Conservation (phyloP, 2,888 invertebrate species). For the Synanthedon andrenaeformis region DNA sequence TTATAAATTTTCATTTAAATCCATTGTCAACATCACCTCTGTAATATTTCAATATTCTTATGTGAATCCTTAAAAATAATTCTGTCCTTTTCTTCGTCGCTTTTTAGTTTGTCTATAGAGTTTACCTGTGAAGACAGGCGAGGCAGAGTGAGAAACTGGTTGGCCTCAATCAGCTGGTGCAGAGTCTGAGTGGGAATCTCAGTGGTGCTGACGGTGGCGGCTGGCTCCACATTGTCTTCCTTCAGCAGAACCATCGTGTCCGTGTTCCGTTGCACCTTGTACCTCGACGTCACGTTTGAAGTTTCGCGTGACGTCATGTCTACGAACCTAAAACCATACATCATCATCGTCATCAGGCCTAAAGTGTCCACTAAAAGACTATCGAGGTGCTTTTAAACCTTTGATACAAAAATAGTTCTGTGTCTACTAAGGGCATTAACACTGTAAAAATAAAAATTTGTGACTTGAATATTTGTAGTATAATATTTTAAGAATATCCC, state of each 20-base stretch:
- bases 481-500: no score
- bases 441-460: no score
- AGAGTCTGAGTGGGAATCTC: conserved; percentile 91
- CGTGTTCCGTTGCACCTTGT: conserved; percentile 74
- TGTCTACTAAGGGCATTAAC: no score
- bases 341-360: background rate
- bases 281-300: conserved; percentile 73
- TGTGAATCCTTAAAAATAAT: background rate
- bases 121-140: conserved; percentile 88
- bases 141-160: conserved; percentile 89
- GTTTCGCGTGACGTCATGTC: conserved; percentile 73
- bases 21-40: no score
- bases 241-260: conserved; percentile 85
- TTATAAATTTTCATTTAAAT: no score
- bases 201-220: conserved; percentile 88
- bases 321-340: conserved; percentile 70
- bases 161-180: conserved; percentile 87
- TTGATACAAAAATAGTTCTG: no score
- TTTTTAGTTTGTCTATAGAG: background rate
- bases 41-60: background rate
- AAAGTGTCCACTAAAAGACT: no score
- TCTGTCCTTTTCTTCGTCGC: no score
- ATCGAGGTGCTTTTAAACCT: no score
- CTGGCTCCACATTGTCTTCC: conserved; percentile 83
- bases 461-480: no score